Percentiles rank a stretch among this genome's conserved stretches.
Conservation (phyloP, 2,888 invertebrate species). For the Polydesmus complanatus region DNA sequence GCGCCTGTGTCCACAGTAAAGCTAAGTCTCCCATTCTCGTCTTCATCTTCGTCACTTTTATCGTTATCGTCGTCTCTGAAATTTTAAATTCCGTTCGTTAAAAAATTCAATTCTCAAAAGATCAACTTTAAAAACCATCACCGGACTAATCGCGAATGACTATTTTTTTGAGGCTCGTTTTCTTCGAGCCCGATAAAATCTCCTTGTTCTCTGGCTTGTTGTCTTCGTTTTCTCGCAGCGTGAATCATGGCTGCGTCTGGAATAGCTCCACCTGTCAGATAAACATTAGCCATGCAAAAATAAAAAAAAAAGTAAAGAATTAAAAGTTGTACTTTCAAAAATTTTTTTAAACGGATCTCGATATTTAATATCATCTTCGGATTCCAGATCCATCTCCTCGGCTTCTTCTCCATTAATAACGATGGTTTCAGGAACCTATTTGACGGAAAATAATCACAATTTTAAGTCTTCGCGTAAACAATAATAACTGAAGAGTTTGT, state of each 20-base stretch:
- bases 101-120: background rate
- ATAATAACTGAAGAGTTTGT: too few relatives aligned
- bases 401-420: conserved; percentile 30
- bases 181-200: conserved; percentile 45
- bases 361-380: conserved; percentile 38
- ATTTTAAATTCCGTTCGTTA: background rate
- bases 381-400: conserved; percentile 24
- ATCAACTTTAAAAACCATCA: conserved; percentile 18
- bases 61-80: conserved; percentile 61
- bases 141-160: conserved; percentile 50
- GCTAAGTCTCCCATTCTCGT: conserved; percentile 53
- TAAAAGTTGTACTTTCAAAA: conserved; percentile 46
- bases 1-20: conserved; percentile 70
- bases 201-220: conserved; percentile 76
- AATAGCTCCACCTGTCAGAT: conserved; percentile 57
- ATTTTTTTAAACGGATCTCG: conserved; percentile 60
- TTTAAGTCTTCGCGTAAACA: too few relatives aligned
- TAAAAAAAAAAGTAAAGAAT: conserved; percentile 4
- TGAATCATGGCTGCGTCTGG: conserved; percentile 97
- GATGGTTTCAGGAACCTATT: conserved; percentile 53
- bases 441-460: conserved; percentile 64
- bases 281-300: background rate
- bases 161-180: conserved; percentile 25
- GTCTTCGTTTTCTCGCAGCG: conserved; percentile 85
- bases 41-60: conserved; percentile 64